These are phyloP conservation scores for Torymus tubicola DNA, from an alignment of 2,888 invertebrate species.

Conservation along the genomic window DNA sequence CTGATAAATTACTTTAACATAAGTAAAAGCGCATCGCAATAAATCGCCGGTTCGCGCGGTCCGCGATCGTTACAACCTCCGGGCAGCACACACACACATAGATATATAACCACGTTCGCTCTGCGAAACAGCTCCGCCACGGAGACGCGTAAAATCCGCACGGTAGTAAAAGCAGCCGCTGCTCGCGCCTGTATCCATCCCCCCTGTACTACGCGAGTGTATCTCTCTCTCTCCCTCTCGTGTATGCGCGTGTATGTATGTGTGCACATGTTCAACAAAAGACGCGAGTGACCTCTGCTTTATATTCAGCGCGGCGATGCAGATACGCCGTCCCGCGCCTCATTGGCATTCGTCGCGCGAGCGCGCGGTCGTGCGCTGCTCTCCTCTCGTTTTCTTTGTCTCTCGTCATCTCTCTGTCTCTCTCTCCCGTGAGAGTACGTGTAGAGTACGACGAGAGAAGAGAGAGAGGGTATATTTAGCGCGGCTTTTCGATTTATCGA, in stretches of 20 bases:
- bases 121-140: not conserved
- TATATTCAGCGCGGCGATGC: conserved; percentile 50
- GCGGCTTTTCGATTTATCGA: conserved; percentile 1
- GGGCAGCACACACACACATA: not conserved
- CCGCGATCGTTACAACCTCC: not conserved
- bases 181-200: not conserved
- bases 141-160: conserved; percentile 25
- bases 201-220: too few species aligned
- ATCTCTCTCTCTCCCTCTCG: not conserved
- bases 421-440: not conserved
- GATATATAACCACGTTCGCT: not conserved
- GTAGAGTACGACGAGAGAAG: not conserved
- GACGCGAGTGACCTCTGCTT: conserved; percentile 53
- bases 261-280: conserved; percentile 3
- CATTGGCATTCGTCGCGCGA: conserved; percentile 41
- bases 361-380: not conserved
- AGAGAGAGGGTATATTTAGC: not conserved
- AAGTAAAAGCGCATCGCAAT: not conserved
- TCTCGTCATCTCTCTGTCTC: not conserved
- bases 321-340: conserved; percentile 20
- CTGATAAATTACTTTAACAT: too few species aligned
- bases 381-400: conserved; percentile 53
- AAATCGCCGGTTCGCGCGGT: not conserved
- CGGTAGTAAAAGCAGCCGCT: conserved; percentile 2
- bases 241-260: not conserved